A percentile compares a stretch with the other conserved stretches of the same genome.
These are phyloP conservation scores for Gari tellinella DNA, from an alignment of 2,888 invertebrate genomes.

Conservation along the genomic window DNA sequence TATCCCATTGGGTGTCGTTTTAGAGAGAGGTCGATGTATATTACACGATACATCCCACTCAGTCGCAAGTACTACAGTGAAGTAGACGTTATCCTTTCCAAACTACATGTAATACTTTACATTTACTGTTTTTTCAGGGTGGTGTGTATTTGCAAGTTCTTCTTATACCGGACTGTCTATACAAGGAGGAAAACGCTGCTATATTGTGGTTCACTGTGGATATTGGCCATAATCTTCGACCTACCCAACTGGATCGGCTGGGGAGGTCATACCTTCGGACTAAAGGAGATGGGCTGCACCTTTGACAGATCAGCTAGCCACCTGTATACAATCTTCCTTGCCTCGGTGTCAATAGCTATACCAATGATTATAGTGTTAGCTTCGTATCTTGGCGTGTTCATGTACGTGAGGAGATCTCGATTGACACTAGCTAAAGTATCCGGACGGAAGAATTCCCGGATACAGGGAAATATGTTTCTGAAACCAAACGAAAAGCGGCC, in stretches of 20 bases:
- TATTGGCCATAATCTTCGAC: conserved; percentile 55
- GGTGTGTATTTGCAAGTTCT: conserved; percentile 62
- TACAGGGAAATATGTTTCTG: conserved; percentile 10
- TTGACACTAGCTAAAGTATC: conserved; percentile 13
- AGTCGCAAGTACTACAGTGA: too few species aligned
- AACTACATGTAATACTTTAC: too few species aligned
- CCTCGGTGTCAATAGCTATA: conserved; percentile 53
- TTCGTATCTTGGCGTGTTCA: conserved; percentile 60
- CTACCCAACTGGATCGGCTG: conserved; percentile 72
- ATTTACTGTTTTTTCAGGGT: conserved; percentile 62
- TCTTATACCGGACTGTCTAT: conserved; percentile 59
- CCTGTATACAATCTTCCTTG: conserved; percentile 69
- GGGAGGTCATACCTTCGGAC: conserved; percentile 71
- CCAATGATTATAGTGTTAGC: conserved; percentile 63
- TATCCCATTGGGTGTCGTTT: too few species aligned
- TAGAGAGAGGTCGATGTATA: too few species aligned
- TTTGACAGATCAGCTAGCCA: conserved; percentile 68
- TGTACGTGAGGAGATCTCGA: conserved; percentile 50
- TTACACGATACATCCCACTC: too few species aligned
- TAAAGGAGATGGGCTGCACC: conserved; percentile 71
- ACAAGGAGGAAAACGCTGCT: conserved; percentile 59
- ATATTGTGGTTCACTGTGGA: conserved; percentile 64
- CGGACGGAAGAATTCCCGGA: conserved; percentile 13
- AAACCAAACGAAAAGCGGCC: conserved; percentile 12
- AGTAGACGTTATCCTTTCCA: too few species aligned